Conservation (phyloP, 2,797 vertebrate genomes). For the Saxicola maurus region DNA sequence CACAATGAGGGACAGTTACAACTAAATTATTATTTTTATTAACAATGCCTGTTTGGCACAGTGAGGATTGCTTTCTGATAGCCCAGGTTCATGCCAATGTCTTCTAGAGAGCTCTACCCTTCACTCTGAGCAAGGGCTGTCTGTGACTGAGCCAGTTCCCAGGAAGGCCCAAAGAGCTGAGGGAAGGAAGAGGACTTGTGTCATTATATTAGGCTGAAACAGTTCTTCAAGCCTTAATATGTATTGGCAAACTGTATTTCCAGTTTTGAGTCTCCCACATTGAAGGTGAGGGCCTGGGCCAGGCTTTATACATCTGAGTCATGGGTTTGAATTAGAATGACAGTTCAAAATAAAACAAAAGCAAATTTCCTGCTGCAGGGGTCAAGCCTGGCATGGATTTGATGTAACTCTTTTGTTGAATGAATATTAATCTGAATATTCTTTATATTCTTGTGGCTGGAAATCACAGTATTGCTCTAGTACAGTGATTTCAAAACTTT, state of each 20-base stretch:
- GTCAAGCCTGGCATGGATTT: neutral
- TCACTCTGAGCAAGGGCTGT: neutral
- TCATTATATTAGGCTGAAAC: neutral
- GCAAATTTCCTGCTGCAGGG: neutral
- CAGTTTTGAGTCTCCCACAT: neutral
- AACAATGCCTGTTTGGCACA: neutral
- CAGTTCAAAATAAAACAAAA: neutral
- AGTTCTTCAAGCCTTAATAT: neutral
- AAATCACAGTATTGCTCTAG: neutral
- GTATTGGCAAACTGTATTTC: neutral
- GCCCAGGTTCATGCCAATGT: neutral
- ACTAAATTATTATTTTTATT: neutral
- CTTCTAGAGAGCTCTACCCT: neutral
- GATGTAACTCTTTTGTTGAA: neutral
- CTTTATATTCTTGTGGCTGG: neutral
- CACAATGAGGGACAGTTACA: neutral
- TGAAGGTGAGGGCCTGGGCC: neutral
- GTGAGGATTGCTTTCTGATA: neutral
- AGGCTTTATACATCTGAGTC: fast-evolving
- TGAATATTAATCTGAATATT: neutral
- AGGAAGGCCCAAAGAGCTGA: neutral
- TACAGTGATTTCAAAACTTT: neutral
- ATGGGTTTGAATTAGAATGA: neutral
- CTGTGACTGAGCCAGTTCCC: neutral
- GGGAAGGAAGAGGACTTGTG: neutral